Evolutionary conservation across 92 coral and sea anemone species (phyloP), one percentile per base, ranked within the genome.

Genomic region (Paramuricea clavata): DNA sequence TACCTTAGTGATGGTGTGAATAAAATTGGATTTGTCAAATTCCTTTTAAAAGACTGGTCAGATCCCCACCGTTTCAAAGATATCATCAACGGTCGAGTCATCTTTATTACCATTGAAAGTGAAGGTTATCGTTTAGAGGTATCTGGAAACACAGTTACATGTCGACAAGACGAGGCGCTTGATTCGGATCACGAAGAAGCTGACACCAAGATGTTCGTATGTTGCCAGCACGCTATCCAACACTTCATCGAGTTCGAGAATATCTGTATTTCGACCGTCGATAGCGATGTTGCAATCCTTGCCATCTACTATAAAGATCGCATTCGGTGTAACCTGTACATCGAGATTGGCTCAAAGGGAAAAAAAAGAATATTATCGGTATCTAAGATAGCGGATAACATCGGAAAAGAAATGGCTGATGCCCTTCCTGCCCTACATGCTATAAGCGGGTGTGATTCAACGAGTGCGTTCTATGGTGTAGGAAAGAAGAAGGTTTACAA

Each of bases 221-320:
- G 67, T 12, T 57, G 67, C n/a, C 67, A 57, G n/a, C 67, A 57
- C 30, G 67, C 67, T 19, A 5, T 36, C 77, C 47, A 70, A 31
- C 17, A 44, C 8, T 32, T 70, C 39, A 7, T 41, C 8, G 16
- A 67, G 33, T 31, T 25, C 27, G 77, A 70, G 28, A 70, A 70
- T 70, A 21, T 70, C 6, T 70, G 77, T 16, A 70, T 70, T 22
- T 32, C 77, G 11, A 70, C 77, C 1, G 77, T 70, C 23, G 47
- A 70, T 42, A 70, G 47, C 39, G 77, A 70, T 70, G 77, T 70
- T 21, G 77, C 35, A 34, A 34, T 70, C 26, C 49, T 70, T 16
- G 77, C 77, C 4, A 70, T 70, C 77, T 70, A 70, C 77, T 70
- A 70, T 34, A 6, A 70, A 31, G 49, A 36, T 70, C 43, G 77